Evolutionary conservation across 2,888 invertebrate genomes (phyloP), one percentile per base, ranked within the genome.

Genomic region (Acronicta alni): DNA sequence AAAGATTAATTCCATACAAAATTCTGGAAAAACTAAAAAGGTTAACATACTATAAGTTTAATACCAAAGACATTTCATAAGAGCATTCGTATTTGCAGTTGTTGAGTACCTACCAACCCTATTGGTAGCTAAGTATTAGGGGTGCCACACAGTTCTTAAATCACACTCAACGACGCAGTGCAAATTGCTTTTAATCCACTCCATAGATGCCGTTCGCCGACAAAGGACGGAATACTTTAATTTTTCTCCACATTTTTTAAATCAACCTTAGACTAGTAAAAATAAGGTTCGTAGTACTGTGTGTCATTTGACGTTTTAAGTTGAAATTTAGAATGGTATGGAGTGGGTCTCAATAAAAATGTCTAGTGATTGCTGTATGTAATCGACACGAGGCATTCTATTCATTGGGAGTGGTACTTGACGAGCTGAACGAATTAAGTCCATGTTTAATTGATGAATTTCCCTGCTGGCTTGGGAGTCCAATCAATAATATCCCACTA

Each of bases 111-210:
- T 60, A 58, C 61, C 68, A 67, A 52, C 68, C 72, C 76, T 73
- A 72, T 65, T 54, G 67, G 60, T 53, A 70, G 66, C 56, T 53
- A 75, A 67, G 72, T 59, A 68, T 60, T n/a, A 53, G 75, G 73
- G 57, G 65, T 66, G 58, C 71, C 72, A 47, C 75, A 67, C 78
- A 77, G 80, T 85, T 83, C 86, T 85, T 83, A 85, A 87, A 86
- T 86, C 86, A 83, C 89, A 85, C 89, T 89, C 86, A 70, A 83
- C 81, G 69, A 83, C 81, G 78, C 79, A 76, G 81, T 80, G 87
- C 85, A 89, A 91, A 90, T 91, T 89, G 87, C 91, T 90, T 88
- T 88, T 90, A 90, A 91, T 91, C 91, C 89, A 89, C 89, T 91
- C 83, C 79, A 89, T 84, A 85, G 85, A 89, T 85, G 86, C 85